Percentiles rank a stretch among this genome's conserved stretches.
phyloP scores from a whole-genome alignment of 2,797 vertebrate genomes.

The Borostomias antarcticus region DNA sequence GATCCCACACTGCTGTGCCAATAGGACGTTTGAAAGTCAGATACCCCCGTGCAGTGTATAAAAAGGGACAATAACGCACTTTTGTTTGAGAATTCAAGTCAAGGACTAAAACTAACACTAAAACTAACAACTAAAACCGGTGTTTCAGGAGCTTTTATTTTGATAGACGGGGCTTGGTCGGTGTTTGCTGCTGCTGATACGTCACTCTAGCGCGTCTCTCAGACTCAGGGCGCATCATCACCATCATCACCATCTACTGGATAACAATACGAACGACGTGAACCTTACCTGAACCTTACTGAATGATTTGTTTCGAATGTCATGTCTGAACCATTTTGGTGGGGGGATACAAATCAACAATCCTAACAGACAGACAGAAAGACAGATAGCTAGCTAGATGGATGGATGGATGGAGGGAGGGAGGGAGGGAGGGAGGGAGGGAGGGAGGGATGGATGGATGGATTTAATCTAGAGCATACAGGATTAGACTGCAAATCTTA shows the following conservation, averaged over 20 bases:
- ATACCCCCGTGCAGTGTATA: too few relatives aligned
- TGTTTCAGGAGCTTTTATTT: constrained; percentile 35
- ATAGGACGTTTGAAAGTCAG: too few relatives aligned
- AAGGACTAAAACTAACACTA: background rate
- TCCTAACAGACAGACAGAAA: background rate
- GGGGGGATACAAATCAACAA: background rate
- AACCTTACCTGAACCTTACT: background rate
- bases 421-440: background rate
- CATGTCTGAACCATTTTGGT: background rate
- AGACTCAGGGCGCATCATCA: background rate
- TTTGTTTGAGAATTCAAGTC: too few relatives aligned
- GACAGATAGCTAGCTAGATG: background rate
- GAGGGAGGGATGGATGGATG: background rate
- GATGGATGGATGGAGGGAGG: background rate
- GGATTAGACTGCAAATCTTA: background rate
- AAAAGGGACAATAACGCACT: too few relatives aligned
- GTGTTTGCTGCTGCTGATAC: fast-evolving
- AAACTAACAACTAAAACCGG: background rate
- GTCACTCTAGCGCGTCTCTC: constrained; percentile 47
- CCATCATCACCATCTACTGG: background rate
- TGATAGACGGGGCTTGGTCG: too few relatives aligned
- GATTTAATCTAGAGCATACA: background rate
- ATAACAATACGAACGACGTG: background rate
- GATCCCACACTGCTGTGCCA: background rate
- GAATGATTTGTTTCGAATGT: too few relatives aligned